Percentiles rank a stretch among this genome's conserved stretches.
These are phyloP conservation scores for Luperina nickerlii DNA, from an alignment of 2,888 invertebrate species.

Conservation along the genomic window DNA sequence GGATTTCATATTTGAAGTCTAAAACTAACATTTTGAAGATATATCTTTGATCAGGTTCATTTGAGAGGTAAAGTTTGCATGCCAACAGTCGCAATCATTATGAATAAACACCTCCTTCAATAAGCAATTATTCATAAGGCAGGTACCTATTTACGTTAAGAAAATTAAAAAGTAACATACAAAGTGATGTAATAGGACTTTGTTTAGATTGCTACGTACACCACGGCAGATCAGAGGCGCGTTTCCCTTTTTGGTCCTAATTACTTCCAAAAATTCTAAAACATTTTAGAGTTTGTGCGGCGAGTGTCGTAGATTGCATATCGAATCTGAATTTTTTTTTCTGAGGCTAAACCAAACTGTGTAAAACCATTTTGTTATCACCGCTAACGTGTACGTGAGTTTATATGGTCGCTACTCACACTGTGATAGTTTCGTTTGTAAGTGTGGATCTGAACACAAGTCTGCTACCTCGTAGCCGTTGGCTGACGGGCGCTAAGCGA, in stretches of 20 bases:
- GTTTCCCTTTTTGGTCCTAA: too few species aligned
- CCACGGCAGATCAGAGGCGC: neutral
- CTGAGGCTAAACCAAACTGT: neutral
- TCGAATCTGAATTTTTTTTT: neutral
- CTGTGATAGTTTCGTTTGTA: constrained; percentile 65
- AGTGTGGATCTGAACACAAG: constrained; percentile 57
- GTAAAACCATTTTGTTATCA: neutral
- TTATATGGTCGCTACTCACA: constrained; percentile 67
- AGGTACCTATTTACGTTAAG: neutral
- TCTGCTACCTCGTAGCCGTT: constrained; percentile 66
- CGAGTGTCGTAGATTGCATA: neutral
- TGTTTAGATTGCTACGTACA: neutral
- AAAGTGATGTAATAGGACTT: neutral
- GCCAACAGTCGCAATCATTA: neutral
- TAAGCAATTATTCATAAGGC: neutral
- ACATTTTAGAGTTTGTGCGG: neutral
- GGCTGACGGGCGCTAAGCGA: constrained; percentile 82
- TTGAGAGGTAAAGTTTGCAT: neutral
- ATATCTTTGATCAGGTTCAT: neutral
- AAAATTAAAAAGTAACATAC: neutral
- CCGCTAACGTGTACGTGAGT: constrained; percentile 50
- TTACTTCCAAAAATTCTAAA: neutral
- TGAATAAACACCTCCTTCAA: neutral
- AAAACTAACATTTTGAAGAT: neutral
- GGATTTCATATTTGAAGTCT: neutral